Base-by-base conservation (phyloP, 2,113 vertebrate species). In the Mormyrus iriodes region DNA sequence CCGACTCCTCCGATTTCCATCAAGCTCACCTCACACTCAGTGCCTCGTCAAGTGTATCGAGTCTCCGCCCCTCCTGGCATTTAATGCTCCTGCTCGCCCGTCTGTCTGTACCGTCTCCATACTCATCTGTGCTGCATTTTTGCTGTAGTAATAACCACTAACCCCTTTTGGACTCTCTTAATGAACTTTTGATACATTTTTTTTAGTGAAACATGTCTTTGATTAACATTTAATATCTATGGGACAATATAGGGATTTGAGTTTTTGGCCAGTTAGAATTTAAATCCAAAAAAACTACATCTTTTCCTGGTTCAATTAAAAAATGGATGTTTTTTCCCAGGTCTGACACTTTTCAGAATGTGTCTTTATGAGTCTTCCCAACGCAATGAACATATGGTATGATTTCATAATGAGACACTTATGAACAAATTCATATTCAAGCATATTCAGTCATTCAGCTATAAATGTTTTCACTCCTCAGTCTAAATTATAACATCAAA, bases 401-500 rank as follows among this genome's bases (percentile, higher is more conserved):
- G 91, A 92, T 93, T 93, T 92, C 92, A 93, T 92, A 95, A 93
- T 93, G 92, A 94, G 92, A 92, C 93, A 92, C 93, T 94, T 94
- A 94, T 93, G 93, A 92, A 94, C 91, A 92, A 91, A 93, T 61
- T 85, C 90, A 91, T 92, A 93, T 53, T 51, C 89, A 91, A 92
- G 92, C 92, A 94, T 93, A 91, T 93, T 94, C 94, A 95, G 95
- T 96, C 93, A 94, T 92, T 94, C 92, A 92, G 93, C 91, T 92
- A 91, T 96, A 96, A 96, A 95, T 95, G 95, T 92, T 93, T 85
- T 46, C 46, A 48, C 12, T 46, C 15, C 82, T 27, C 42, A 76
- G 73, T 39, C 13, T 76, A 76, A 76, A 76, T 76, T 76, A 76
- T 76, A 76, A 76, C 35, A 42, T 42, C 73, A 42, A n/a, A 69